Evolutionary conservation across 2,113 vertebrate species (phyloP).

Genomic region (Bufo gargarizans): DNA sequence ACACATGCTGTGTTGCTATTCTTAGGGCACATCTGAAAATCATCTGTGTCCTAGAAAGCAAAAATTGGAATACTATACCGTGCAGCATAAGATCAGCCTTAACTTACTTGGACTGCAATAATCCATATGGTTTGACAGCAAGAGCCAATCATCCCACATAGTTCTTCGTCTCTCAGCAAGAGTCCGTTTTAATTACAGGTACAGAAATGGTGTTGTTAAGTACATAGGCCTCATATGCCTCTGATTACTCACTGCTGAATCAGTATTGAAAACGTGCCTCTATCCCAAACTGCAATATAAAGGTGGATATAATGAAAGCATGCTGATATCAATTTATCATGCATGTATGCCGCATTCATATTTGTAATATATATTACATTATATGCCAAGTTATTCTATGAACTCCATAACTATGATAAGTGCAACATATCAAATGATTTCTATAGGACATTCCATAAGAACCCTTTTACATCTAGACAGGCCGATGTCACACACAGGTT

Average conservation of each 20-base stretch:
- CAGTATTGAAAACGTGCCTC: slow-evolving; percentile 10
- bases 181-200: neutral
- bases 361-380: neutral
- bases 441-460: no score
- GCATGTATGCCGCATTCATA: neutral
- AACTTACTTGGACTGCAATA: slow-evolving; percentile 27
- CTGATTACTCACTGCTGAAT: slow-evolving; percentile 7
- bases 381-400: neutral
- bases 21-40: slow-evolving; percentile 28
- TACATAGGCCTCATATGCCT: slow-evolving; percentile 18
- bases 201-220: neutral
- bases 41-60: slow-evolving; percentile 38
- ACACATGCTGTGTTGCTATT: neutral
- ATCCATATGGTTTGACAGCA: neutral
- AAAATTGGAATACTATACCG: neutral
- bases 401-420: neutral
- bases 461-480: no score
- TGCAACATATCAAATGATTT: no score
- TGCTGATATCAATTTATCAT: slow-evolving; percentile 8
- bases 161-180: neutral
- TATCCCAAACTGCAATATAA: neutral
- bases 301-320: neutral
- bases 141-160: neutral
- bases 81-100: neutral
- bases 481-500: no score